These are phyloP conservation scores for Vimba vimba DNA, from an alignment of 2,113 vertebrate species.

Conservation along the genomic window DNA sequence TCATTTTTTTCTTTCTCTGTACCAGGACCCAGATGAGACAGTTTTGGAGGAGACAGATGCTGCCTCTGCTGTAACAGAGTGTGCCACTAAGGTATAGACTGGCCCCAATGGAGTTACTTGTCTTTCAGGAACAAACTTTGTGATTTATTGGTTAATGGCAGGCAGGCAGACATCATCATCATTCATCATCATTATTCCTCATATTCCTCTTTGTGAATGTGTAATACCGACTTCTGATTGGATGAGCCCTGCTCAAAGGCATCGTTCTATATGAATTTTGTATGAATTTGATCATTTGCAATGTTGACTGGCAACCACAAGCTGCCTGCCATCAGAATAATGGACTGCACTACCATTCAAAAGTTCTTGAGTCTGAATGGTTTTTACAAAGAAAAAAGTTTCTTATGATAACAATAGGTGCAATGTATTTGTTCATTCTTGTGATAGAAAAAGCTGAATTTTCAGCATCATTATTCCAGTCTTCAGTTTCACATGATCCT, in stretches of 20 bases:
- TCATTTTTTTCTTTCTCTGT: background rate
- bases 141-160: background rate
- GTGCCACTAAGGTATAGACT: conserved; percentile 44
- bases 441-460: no score
- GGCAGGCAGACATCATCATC: background rate
- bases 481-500: no score
- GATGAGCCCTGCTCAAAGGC: background rate
- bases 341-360: background rate
- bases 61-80: conserved; percentile 1
- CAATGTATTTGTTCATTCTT: background rate
- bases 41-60: background rate
- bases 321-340: background rate
- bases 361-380: background rate
- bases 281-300: background rate
- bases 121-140: no score
- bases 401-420: background rate
- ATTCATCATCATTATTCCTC: background rate
- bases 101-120: background rate
- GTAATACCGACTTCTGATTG: background rate
- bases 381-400: background rate
- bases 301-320: background rate
- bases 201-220: background rate
- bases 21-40: conserved; percentile 46
- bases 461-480: no score
- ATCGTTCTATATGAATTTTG: background rate